Evolutionary conservation across 2,797 vertebrate genomes (phyloP), one percentile per base, ranked within the genome.

Genomic region (Macropodus opercularis): DNA sequence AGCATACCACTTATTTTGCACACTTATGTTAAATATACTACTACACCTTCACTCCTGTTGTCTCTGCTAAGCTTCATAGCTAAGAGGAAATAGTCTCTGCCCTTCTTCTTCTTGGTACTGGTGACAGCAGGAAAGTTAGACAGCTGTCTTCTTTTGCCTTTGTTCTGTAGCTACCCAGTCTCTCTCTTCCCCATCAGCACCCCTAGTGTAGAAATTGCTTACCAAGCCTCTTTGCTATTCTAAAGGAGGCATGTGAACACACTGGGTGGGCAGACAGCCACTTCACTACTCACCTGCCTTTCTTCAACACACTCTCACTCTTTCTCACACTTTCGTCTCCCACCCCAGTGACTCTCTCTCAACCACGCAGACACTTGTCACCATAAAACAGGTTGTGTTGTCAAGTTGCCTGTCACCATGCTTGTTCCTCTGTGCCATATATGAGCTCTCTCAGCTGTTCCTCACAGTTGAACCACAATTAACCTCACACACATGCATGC

Each of bases 391-490:
- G 84, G 86, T 84, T 87, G 88, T 79, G 86, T 87, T 85, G 85
- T 88, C 84, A 87, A 77, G 77, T 80, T 76, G 79, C 72, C 81
- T 88, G 85, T 89, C 88, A 88, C 80, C 89, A 89, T 89, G 88
- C 85, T 81, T 85, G 86, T 88, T 81, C 79, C 55, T 75, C 68
- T 81, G 70, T 72, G 71, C 89, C 88, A 78, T 90, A 92, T 91
- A 91, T 86, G 90, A 91, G 75, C 80, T 85, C 90, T 80, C 81
- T 89, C 92, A 94, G 92, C 93, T 93, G 93, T 91, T 92, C 80
- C 82, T 64, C 77, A 63, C 75, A 86, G 83, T 89, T 92, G 90
- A 91, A 89, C 89, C 85, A 89, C 88, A 91, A 91, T 92, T 91
- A 90, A 91, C 87, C 87, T 62, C 75, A 4, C 69, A 68, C 75